Conservation (phyloP, 2,797 vertebrate genomes). For the Sebastes nivosus region DNA sequence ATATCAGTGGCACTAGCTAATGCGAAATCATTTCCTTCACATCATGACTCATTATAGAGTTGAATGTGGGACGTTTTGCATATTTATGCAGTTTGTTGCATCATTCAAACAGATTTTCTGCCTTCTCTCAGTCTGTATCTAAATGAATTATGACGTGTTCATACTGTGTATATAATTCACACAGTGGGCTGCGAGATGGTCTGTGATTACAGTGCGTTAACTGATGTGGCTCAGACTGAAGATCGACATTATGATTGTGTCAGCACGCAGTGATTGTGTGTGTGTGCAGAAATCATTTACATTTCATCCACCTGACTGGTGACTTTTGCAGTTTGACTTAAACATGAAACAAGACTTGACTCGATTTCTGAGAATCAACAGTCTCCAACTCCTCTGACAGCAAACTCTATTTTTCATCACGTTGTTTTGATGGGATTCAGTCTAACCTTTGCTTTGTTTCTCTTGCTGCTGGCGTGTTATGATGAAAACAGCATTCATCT, state of each 20-base stretch:
- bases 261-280: background rate
- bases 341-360: conserved; percentile 1
- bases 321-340: background rate
- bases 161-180: background rate
- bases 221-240: background rate
- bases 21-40: background rate
- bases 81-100: conserved; percentile 11
- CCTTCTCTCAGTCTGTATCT: background rate
- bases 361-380: background rate
- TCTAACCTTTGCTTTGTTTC: conserved; percentile 25
- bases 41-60: background rate
- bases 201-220: background rate
- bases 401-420: conserved; percentile 1
- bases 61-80: background rate
- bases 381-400: background rate
- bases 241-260: background rate
- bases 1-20: background rate
- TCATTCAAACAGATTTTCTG: background rate
- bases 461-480: conserved; percentile 18
- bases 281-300: background rate
- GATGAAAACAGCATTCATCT: conserved; percentile 23
- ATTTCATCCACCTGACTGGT: conserved; percentile 4
- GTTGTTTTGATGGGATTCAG: background rate
- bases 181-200: background rate
- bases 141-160: background rate